A percentile compares a stretch with the other conserved stretches of the same genome.
These are phyloP conservation scores for Noctilio leporinus DNA, from an alignment of 2,113 vertebrate genomes.

Conservation along the genomic window DNA sequence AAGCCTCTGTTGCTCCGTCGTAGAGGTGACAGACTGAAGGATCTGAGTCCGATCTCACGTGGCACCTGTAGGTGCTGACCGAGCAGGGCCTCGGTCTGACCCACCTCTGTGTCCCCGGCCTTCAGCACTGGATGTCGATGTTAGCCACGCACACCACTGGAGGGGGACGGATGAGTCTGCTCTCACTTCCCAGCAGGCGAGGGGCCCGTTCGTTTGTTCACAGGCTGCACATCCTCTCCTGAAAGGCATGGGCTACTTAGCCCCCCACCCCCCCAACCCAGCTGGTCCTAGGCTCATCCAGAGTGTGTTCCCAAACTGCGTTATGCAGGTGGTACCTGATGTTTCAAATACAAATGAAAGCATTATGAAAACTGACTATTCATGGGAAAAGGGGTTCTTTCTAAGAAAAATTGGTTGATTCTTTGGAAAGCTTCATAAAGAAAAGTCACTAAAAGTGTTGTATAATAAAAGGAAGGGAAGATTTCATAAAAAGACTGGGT, in stretches of 20 bases:
- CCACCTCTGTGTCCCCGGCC: too few species aligned
- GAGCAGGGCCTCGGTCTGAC: background rate
- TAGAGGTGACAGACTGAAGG: background rate
- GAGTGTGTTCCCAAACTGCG: background rate
- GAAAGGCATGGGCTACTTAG: background rate
- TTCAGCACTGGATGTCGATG: background rate
- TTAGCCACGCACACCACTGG: background rate
- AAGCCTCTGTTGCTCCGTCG: rapidly evolving
- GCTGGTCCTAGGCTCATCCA: background rate
- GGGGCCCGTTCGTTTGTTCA: too few species aligned
- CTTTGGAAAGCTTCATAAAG: background rate
- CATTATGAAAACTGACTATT: background rate
- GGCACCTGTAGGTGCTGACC: background rate
- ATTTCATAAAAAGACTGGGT: background rate
- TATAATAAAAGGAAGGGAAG: background rate
- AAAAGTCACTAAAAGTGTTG: background rate
- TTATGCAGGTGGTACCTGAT: too few species aligned
- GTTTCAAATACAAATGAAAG: background rate
- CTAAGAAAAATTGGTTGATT: background rate
- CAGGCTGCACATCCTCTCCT: rapidly evolving
- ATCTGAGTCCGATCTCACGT: too few species aligned
- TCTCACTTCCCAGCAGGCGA: too few species aligned
- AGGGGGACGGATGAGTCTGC: background rate
- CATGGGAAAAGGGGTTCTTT: background rate
- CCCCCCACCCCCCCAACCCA: background rate